Percentiles rank a stretch among this genome's conserved stretches.
These are phyloP conservation scores for Ciconia stormi DNA, from an alignment of 2,113 vertebrate genomes.

Conservation along the genomic window DNA sequence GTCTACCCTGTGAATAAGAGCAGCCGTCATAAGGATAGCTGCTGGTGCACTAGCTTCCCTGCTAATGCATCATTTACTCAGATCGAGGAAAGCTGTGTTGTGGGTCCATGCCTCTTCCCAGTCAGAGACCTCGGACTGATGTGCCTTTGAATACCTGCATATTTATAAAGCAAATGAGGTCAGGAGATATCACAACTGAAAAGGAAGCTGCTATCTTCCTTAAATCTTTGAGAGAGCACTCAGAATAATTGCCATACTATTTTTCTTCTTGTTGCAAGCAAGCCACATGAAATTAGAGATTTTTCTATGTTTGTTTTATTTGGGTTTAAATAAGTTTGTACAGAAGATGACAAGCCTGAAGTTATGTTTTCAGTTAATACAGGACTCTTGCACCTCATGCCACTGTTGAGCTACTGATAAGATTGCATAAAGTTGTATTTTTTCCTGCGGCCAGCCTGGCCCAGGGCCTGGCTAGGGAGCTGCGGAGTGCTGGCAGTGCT, in stretches of 20 bases:
- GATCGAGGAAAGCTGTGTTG: not conserved
- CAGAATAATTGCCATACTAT: fast-evolving
- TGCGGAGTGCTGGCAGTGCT: not conserved
- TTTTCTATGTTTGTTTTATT: not conserved
- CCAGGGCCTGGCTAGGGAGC: not conserved
- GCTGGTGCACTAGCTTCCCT: not conserved
- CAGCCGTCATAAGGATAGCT: not conserved
- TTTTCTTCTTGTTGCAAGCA: not conserved
- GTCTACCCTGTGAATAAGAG: not conserved
- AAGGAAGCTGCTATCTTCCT: not conserved
- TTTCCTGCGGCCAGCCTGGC: not conserved
- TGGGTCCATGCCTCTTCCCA: fast-evolving
- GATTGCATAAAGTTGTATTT: not conserved
- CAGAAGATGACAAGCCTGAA: not conserved
- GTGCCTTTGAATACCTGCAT: too few relatives aligned
- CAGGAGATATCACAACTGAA: not conserved
- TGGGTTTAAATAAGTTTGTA: not conserved
- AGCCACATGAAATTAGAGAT: not conserved
- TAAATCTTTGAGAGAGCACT: not conserved
- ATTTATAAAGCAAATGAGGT: not conserved
- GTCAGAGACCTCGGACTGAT: too few relatives aligned
- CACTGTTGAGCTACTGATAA: not conserved
- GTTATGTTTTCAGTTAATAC: not conserved
- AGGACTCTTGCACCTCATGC: not conserved
- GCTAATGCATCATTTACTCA: not conserved